Evolutionary conservation across 2,888 invertebrate species (phyloP), one percentile per base, ranked within the genome.

Genomic region (Tenthredo mesomela): DNA sequence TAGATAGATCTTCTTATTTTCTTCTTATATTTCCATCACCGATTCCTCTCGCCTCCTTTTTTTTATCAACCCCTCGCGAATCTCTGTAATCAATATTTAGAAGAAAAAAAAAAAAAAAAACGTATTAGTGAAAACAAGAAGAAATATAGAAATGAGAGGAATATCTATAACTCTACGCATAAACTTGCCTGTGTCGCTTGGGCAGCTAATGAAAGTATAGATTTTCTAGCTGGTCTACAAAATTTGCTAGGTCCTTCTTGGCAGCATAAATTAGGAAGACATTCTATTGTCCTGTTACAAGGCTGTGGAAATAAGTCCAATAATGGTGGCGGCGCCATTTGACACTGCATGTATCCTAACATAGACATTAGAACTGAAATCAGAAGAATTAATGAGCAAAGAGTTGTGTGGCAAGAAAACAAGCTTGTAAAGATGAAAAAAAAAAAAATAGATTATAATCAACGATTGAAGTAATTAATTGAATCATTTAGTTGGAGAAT

Each of bases 201-300:
- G 71, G 96, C 96, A 80, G 97, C 93, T 84, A 96, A 91, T 0
- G 96, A 95, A 33, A 97, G 93, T 1, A 97, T 91, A 18, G 97
- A 97, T 88, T 96, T 95, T 90, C 95, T 96, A 50, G 97, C 96
- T 9, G 97, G 96, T 73, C 97, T 94, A 90, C 97, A 97, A 88
- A 95, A 95, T 88, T 96, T 96, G 88, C 95, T 95, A 5, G 96
- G 96, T 70, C 95, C 95, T 93, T 97, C 97, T 88, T 97, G 97
- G 87, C 97, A 97, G 91, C 97, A 97, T 85, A 97, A 94, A 93
- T 97, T 97, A 9, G 97, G 97, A 92, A 97, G 96, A 91, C 97
- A 97, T 92, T 97, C 97, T 4, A 96, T 94, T 18, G 96, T 95
- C 7, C 95, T 96, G 86, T 95, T 95, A 91, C 97, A 97, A 40